These are phyloP conservation scores for Drosophila buzzatii DNA, from an alignment of 2,888 invertebrate genomes.

Conservation along the genomic window DNA sequence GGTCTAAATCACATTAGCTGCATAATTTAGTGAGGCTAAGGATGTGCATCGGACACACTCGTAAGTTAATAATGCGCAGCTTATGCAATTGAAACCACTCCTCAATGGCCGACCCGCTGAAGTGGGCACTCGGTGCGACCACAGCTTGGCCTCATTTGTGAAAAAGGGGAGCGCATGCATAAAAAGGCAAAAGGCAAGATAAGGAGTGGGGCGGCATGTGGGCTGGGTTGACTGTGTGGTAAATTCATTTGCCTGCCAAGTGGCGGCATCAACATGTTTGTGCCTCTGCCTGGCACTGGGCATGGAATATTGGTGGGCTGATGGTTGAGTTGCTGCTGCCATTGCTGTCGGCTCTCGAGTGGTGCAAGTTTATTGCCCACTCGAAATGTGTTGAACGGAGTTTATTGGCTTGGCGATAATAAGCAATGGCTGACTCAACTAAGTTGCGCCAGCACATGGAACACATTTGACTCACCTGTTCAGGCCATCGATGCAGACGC, in stretches of 20 bases:
- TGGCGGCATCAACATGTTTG: slow-evolving; percentile 62
- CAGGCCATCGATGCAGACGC: slow-evolving; percentile 93
- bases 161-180: slow-evolving; percentile 46
- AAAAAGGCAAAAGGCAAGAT: slow-evolving; percentile 50
- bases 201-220: slow-evolving; percentile 1
- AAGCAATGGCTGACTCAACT: slow-evolving; percentile 48
- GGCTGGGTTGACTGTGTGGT: slow-evolving; percentile 48
- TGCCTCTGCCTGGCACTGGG: slow-evolving; percentile 1
- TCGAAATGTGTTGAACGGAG: slow-evolving; percentile 74
- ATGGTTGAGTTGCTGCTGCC: slow-evolving; percentile 23
- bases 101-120: slow-evolving; percentile 40
- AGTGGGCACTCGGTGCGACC: slow-evolving; percentile 39
- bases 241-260: slow-evolving; percentile 69
- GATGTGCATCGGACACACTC: slow-evolving; percentile 43
- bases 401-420: slow-evolving; percentile 77
- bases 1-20: slow-evolving; percentile 37
- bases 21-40: slow-evolving; percentile 34
- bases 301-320: neutral
- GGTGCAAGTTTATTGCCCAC: slow-evolving; percentile 81
- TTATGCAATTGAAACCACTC: slow-evolving; percentile 70
- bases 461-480: slow-evolving; percentile 88
- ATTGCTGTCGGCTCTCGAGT: slow-evolving; percentile 51
- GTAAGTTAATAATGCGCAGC: slow-evolving; percentile 70
- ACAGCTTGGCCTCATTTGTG: slow-evolving; percentile 73
- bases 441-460: slow-evolving; percentile 19